Evolutionary conservation across 2,888 invertebrate genomes (phyloP).

Genomic region (Pachydiplax longipennis): DNA sequence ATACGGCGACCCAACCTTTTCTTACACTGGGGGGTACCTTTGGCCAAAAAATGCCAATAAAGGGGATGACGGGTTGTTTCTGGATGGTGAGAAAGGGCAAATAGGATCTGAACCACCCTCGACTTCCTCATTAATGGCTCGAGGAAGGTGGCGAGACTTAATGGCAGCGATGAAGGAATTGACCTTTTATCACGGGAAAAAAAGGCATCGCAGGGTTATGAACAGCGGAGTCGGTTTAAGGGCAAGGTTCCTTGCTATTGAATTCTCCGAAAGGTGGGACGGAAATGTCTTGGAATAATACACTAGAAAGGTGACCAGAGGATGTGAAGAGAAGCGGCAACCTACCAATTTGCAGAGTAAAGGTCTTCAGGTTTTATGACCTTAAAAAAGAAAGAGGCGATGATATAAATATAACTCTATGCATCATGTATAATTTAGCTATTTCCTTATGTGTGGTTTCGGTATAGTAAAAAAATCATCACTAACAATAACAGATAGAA

Average conservation of each 20-base stretch:
- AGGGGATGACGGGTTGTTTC: neutral
- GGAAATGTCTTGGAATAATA: neutral
- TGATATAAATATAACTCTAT: too few relatives aligned
- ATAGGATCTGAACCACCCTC: neutral
- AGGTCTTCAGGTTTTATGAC: too few relatives aligned
- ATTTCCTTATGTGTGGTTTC: too few relatives aligned
- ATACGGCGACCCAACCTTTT: neutral
- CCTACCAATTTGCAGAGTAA: too few relatives aligned
- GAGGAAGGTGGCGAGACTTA: neutral
- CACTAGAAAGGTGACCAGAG: too few relatives aligned
- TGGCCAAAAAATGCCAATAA: neutral
- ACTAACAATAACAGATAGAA: too few relatives aligned
- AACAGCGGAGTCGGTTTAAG: neutral
- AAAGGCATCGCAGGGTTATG: neutral
- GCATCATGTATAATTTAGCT: too few relatives aligned
- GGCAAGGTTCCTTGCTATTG: neutral
- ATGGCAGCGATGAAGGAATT: neutral
- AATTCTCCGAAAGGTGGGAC: neutral
- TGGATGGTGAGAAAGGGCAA: slow-evolving; percentile 1
- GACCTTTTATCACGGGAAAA: slow-evolving; percentile 20
- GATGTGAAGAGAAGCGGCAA: too few relatives aligned
- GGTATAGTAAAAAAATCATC: too few relatives aligned
- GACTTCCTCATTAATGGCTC: neutral
- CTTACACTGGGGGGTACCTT: neutral
- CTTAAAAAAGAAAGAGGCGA: too few relatives aligned